These are phyloP conservation scores for Anagrus nilaparvatae DNA, from an alignment of 1,140 invertebrate genomes.

Conservation along the genomic window DNA sequence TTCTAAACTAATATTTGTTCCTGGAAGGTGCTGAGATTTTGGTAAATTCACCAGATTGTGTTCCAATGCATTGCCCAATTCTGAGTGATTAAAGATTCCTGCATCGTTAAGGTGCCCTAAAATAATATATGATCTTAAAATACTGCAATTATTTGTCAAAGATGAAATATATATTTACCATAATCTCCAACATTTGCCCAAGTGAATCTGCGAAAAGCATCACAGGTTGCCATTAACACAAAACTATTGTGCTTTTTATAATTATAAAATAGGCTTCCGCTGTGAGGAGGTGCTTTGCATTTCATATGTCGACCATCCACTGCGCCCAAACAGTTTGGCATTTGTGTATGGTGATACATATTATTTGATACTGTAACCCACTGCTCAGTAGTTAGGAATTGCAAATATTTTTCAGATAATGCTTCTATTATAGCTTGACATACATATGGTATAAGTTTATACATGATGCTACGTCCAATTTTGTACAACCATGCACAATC, in stretches of 20 bases:
- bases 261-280: constrained; percentile 36
- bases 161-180: constrained; percentile 14
- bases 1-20: neutral
- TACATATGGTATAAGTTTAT: neutral
- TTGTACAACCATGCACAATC: neutral
- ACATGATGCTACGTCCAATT: neutral
- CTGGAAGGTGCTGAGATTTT: neutral
- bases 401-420: neutral
- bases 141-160: neutral
- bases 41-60: neutral
- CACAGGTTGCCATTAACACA: constrained; percentile 31
- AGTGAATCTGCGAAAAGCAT: constrained; percentile 32
- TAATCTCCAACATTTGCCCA: constrained; percentile 31
- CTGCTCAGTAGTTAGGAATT: neutral
- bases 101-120: neutral
- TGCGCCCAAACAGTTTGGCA: constrained; percentile 30
- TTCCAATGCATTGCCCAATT: neutral
- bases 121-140: neutral
- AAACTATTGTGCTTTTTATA: constrained; percentile 38
- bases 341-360: constrained; percentile 27
- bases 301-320: constrained; percentile 33
- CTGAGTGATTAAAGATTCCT: neutral
- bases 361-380: constrained; percentile 21
- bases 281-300: constrained; percentile 24
- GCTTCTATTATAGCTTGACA: neutral